Conservation (phyloP, 2,888 invertebrate genomes). For the Lamellibrachia columna region DNA sequence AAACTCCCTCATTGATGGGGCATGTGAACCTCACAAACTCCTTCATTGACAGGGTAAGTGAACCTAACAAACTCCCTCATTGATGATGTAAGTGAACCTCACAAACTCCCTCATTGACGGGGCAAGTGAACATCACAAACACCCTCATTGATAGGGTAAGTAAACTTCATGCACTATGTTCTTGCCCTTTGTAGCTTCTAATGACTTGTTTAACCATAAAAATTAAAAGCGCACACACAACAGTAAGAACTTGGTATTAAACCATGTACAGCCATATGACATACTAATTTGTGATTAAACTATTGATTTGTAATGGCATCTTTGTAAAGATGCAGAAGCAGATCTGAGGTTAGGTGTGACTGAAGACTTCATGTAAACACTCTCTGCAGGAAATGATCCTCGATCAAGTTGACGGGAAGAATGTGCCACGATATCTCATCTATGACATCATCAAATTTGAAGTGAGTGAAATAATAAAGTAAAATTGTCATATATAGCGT, state of each 20-base stretch:
- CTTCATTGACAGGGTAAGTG: background rate
- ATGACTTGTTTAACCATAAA: background rate
- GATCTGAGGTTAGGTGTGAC: background rate
- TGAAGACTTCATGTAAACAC: background rate
- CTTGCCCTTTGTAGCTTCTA: too few relatives aligned
- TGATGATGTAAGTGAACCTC: background rate
- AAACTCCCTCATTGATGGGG: background rate
- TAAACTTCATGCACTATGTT: background rate
- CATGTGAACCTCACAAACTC: background rate
- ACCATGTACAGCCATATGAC: too few relatives aligned
- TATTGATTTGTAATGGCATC: background rate
- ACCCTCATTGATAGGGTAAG: background rate
- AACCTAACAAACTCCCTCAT: background rate
- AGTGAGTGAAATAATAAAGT: conserved; percentile 51
- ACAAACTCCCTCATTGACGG: too few relatives aligned
- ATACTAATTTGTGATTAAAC: background rate
- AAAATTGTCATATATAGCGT: background rate
- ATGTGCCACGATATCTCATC: conserved; percentile 87
- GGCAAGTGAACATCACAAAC: background rate
- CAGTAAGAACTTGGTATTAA: too few relatives aligned
- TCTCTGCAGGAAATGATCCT: conserved; percentile 91
- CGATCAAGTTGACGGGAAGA: conserved; percentile 77
- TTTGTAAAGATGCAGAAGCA: background rate
- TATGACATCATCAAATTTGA: conserved; percentile 93
- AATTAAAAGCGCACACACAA: background rate